Base-by-base conservation (phyloP, 2,113 vertebrate genomes). In the Syngnathus scovelli region DNA sequence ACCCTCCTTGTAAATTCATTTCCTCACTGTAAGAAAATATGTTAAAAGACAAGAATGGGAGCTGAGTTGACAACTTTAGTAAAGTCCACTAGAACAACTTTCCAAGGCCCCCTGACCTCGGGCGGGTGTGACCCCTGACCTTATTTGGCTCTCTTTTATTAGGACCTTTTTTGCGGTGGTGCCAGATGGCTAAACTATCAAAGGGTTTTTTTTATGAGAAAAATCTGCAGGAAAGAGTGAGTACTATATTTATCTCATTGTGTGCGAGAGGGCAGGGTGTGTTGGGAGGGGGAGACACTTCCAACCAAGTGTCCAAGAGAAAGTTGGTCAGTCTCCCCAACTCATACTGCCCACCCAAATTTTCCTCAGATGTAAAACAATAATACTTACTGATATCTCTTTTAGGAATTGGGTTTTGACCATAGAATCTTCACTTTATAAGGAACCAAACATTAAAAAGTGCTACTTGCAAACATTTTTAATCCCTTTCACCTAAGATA, bases 151-250 rank as follows among this genome's bases (percentile, higher is more conserved):
- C 93, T 89, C 94, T 95, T 95, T 94, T 95, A 95, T 94, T 93
- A 93, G 90, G 89, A 93, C 93, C 38, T 91, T 94, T 94, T 92
- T 92, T 93, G 83, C 89, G 85, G 93, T 93, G 87, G 82, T 90
- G 90, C 94, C 97, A 98, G 96, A 98, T 98, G 97, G 96, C 94
- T 92, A 94, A 96, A 93, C 94, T 98, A 98, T 98, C 95, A 99
- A 95, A 96, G 94, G 83, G 83, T 78, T 85, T 90, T 90, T 91
- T 98, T 98, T 97, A 96, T 95, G 95, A 95, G 94, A 93, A 95
- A 96, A 96, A 92, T 92, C 93, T 94, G 94, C 93, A 92, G 92
- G 91, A 92, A 89, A 91, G 83, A 91, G 89, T 1, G 66, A 87
- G 92, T 85, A 91, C 93, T 93, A 90, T 93, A 92, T 94, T 94